Percentiles rank a stretch among this genome's conserved stretches.
phyloP scores from a whole-genome alignment of 1,140 invertebrate genomes.

The Diorhabda sublineata region DNA sequence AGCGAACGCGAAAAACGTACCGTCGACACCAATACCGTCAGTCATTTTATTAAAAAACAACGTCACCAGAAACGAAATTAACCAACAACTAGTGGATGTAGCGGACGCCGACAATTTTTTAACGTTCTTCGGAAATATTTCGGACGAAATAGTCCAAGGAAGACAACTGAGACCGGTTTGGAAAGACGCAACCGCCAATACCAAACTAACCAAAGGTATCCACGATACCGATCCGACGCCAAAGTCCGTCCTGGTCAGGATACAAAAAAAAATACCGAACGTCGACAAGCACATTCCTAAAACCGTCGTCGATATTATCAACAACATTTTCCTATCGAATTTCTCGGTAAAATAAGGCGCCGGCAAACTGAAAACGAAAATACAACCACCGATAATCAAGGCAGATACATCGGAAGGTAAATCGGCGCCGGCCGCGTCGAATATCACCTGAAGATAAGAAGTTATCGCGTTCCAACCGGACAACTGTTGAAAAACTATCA shows the following conservation, averaged over 20 bases:
- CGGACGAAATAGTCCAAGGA: constrained; percentile 67
- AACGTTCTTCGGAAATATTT: constrained; percentile 67
- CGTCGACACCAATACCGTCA: constrained; percentile 54
- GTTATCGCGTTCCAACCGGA: constrained; percentile 77
- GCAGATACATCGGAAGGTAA: constrained; percentile 55
- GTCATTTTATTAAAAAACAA: constrained; percentile 57
- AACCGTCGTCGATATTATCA: constrained; percentile 57
- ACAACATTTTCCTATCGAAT: constrained; percentile 63
- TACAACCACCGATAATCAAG: constrained; percentile 70
- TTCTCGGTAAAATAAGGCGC: constrained; percentile 63
- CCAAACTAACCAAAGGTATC: constrained; percentile 60
- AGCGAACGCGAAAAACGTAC: constrained; percentile 69
- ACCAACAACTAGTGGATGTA: constrained; percentile 61
- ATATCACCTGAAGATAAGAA: constrained; percentile 73
- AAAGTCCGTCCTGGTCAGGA: constrained; percentile 46
- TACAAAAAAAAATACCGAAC: constrained; percentile 58
- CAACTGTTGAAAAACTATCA: constrained; percentile 70
- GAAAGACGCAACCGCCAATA: constrained; percentile 64
- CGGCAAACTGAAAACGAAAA: constrained; percentile 56
- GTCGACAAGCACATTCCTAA: constrained; percentile 52
- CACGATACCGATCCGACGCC: constrained; percentile 49
- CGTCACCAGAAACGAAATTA: constrained; percentile 66
- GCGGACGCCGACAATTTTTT: constrained; percentile 65
- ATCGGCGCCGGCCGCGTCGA: constrained; percentile 55
- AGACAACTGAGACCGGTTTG: constrained; percentile 64